Conservation (phyloP, 2,797 vertebrate species). For the Thaleichthys pacificus region DNA sequence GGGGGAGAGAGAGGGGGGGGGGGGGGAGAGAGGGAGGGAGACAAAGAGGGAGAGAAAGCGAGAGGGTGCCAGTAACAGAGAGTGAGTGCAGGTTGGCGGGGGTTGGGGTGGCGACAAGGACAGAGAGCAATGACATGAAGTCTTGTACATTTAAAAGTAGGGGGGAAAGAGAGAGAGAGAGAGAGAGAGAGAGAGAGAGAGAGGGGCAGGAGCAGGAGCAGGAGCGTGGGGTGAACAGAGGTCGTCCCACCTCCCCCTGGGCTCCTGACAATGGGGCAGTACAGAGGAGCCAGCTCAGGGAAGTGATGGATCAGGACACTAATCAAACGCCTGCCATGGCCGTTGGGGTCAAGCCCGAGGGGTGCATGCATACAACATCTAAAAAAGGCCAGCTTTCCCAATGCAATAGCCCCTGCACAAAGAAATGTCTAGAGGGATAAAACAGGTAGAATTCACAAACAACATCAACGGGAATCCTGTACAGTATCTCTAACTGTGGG, state of each 20-base stretch:
- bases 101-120: constrained; percentile 15
- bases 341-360: constrained; percentile 57
- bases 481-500: not conserved
- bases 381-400: not conserved
- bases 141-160: constrained; percentile 52
- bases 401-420: not conserved
- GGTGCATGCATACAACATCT: constrained; percentile 35
- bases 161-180: constrained; percentile 7
- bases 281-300: constrained; percentile 63
- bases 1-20: no score
- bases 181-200: constrained; percentile 13
- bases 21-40: constrained; percentile 17
- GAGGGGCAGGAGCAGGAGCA: constrained; percentile 11
- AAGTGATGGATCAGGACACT: constrained; percentile 71
- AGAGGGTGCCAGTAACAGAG: constrained; percentile 12
- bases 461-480: not conserved
- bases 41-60: constrained; percentile 17
- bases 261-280: constrained; percentile 63
- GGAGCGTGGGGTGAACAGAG: constrained; percentile 46
- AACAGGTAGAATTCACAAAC: not conserved
- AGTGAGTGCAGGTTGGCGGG: no score
- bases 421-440: not conserved
- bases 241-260: constrained; percentile 45
- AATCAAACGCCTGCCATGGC: constrained; percentile 68
- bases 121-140: constrained; percentile 57